Evolutionary conservation across 2,797 vertebrate genomes (phyloP).

Genomic region (Syndactyla subalaris): DNA sequence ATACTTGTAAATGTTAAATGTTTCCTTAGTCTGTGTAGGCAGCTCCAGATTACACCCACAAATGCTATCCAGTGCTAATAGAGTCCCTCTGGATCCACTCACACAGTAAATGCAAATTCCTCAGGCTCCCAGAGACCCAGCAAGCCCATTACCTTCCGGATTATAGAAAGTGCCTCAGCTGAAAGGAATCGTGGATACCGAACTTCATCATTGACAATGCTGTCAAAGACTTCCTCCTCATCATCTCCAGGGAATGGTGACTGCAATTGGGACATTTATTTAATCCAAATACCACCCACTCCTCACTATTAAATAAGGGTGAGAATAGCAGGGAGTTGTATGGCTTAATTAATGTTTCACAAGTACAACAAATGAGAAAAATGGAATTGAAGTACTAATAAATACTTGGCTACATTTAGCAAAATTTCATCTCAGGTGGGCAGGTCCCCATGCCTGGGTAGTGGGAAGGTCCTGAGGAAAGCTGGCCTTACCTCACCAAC

Average conservation of each 20-base stretch:
- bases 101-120: neutral
- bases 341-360: neutral
- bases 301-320: neutral
- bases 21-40: neutral
- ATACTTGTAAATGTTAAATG: neutral
- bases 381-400: neutral
- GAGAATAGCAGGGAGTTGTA: neutral
- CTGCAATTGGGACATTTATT: slow-evolving; percentile 69
- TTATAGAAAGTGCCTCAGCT: slow-evolving; percentile 81
- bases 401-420: neutral
- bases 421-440: neutral
- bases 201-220: slow-evolving; percentile 91
- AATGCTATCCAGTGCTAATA: neutral
- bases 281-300: neutral
- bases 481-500: slow-evolving; percentile 90
- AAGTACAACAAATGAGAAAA: neutral
- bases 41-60: neutral
- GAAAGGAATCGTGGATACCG: slow-evolving; percentile 88
- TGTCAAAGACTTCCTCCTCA: slow-evolving; percentile 96
- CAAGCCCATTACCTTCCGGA: slow-evolving; percentile 84
- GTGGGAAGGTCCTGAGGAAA: neutral
- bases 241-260: slow-evolving; percentile 95
- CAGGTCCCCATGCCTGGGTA: neutral
- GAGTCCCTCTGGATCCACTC: neutral
- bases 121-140: neutral